phyloP scores from a whole-genome alignment of 2,797 vertebrate genomes.

The Microtus agrestis region DNA sequence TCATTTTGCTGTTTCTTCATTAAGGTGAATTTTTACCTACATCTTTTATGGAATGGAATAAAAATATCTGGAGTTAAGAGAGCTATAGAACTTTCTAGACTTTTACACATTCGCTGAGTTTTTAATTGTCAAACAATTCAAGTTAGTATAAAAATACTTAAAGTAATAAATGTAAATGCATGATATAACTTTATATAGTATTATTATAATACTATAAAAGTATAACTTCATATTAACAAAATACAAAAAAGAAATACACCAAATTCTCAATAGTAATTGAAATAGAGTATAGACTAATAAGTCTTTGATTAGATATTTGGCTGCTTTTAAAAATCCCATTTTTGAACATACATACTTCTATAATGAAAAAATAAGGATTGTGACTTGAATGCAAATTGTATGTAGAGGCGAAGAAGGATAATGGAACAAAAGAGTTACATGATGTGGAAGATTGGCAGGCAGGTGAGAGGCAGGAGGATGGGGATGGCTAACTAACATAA shows the following conservation, averaged over 20 bases:
- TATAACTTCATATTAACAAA: neutral
- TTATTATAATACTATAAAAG: slow-evolving; percentile 2
- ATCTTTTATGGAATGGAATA: slow-evolving; percentile 37
- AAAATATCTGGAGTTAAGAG: slow-evolving; percentile 27
- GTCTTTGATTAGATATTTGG: neutral
- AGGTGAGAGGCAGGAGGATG: neutral
- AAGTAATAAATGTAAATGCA: slow-evolving; percentile 16
- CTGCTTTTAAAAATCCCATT: slow-evolving; percentile 3
- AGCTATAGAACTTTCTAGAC: slow-evolving; percentile 18
- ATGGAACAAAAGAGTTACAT: neutral
- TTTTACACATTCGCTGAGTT: slow-evolving; percentile 36
- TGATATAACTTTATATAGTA: neutral
- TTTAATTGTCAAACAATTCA: slow-evolving; percentile 43
- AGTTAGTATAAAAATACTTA: slow-evolving; percentile 36
- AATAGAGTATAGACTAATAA: neutral
- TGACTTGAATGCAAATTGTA: neutral
- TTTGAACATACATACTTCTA: slow-evolving; percentile 17
- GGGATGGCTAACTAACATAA: neutral
- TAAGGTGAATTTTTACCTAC: slow-evolving; percentile 38
- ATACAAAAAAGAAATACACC: neutral
- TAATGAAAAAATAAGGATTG: slow-evolving; percentile 16
- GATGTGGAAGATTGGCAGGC: neutral
- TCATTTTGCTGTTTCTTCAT: neutral
- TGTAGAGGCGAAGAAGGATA: neutral
- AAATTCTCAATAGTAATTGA: neutral